Conservation (phyloP, 1,140 invertebrate genomes). For the Aleiodes sp. region DNA sequence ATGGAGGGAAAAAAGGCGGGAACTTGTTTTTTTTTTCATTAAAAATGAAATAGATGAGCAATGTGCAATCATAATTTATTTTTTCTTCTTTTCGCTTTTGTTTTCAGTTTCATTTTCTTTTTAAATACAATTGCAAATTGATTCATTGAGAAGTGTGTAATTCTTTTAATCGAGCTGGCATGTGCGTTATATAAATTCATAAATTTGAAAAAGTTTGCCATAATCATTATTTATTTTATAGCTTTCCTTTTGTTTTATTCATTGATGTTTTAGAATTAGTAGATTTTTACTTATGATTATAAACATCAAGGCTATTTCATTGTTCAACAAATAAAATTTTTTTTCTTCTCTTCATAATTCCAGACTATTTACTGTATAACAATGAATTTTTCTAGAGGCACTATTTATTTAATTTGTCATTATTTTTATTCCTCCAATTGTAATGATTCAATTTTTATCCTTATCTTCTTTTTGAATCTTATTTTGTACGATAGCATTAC, state of each 20-base stretch:
- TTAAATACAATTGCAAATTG: no score
- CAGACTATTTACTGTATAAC: background rate
- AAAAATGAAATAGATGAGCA: background rate
- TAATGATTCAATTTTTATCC: background rate
- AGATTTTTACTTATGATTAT: no score
- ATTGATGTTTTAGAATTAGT: no score
- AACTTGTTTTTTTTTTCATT: background rate
- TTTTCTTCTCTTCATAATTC: background rate
- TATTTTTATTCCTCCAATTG: background rate
- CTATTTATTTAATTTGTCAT: background rate
- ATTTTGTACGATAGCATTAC: no score
- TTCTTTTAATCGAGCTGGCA: background rate
- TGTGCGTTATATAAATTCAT: background rate
- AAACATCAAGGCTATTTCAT: background rate
- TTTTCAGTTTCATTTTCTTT: constrained; percentile 7
- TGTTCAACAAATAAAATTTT: background rate
- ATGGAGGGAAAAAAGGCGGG: background rate
- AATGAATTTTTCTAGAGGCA: background rate
- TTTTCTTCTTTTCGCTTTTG: constrained; percentile 32
- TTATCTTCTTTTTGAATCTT: no score
- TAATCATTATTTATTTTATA: background rate
- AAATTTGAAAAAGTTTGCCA: background rate
- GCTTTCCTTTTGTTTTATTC: no score
- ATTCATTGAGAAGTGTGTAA: no score
- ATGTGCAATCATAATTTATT: constrained; percentile 45